phyloP scores from a whole-genome alignment of 2,797 vertebrate species.

The Lepidocolaptes lacrymiger region DNA sequence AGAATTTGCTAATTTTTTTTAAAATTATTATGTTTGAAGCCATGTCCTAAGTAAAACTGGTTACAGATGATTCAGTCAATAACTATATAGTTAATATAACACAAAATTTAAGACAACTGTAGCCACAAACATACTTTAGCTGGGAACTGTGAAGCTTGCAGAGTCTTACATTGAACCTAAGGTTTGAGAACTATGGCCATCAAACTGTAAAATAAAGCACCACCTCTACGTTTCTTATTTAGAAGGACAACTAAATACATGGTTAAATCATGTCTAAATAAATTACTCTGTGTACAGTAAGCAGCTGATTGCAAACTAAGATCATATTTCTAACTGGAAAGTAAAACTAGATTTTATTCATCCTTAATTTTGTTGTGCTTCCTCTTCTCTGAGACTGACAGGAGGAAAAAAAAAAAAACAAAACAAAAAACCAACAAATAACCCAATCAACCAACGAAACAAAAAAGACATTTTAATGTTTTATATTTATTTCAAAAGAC shows the following conservation, averaged over 20 bases:
- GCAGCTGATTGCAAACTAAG: neutral
- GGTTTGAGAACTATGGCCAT: neutral
- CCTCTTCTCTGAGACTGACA: neutral
- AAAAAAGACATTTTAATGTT: neutral
- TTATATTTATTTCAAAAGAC: neutral
- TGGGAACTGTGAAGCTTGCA: neutral
- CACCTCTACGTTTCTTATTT: neutral
- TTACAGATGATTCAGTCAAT: neutral
- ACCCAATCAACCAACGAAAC: neutral
- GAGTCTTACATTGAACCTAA: neutral
- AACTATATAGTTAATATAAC: neutral
- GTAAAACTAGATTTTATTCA: neutral
- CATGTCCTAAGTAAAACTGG: neutral
- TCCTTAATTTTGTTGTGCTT: neutral
- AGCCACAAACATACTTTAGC: neutral
- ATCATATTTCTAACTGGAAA: neutral
- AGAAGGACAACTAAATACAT: neutral
- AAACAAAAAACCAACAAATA: too few species aligned
- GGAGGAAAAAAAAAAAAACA: neutral
- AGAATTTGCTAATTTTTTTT: neutral
- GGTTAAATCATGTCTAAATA: neutral
- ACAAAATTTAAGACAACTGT: neutral
- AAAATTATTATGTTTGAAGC: neutral
- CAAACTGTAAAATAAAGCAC: neutral
- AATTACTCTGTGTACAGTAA: neutral